These are phyloP conservation scores for Thaumetopoea pityocampa DNA, from an alignment of 1,140 invertebrate species.

Conservation along the genomic window DNA sequence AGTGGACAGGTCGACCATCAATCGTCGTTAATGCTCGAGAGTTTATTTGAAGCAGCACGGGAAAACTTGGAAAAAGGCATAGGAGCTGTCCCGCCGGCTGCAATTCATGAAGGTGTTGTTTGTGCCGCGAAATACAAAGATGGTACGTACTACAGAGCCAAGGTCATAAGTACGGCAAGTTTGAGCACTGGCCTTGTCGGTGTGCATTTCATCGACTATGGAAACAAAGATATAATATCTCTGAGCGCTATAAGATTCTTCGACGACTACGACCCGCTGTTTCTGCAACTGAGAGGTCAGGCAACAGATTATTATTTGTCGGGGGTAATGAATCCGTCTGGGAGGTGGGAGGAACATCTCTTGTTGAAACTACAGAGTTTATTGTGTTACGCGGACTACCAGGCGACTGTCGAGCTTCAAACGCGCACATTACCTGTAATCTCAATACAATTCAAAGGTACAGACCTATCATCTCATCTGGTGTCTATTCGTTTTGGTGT, in stretches of 20 bases:
- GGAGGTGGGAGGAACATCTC: constrained; percentile 70
- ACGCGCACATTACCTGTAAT: constrained; percentile 56
- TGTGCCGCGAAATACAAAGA: constrained; percentile 82
- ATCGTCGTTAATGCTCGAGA: constrained; percentile 75
- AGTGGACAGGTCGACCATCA: constrained; percentile 80
- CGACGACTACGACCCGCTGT: constrained; percentile 68
- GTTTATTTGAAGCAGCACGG: constrained; percentile 64
- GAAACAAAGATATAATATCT: constrained; percentile 78
- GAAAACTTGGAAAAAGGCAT: constrained; percentile 69
- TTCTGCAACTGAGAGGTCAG: constrained; percentile 73
- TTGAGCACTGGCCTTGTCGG: constrained; percentile 69
- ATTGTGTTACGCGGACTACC: constrained; percentile 73
- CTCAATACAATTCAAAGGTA: constrained; percentile 61
- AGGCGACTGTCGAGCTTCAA: constrained; percentile 52
- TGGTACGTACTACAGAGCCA: constrained; percentile 79
- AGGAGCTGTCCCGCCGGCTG: constrained; percentile 44
- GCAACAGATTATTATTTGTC: constrained; percentile 78
- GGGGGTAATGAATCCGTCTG: constrained; percentile 65
- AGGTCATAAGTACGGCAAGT: constrained; percentile 70
- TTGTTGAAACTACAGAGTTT: constrained; percentile 68
- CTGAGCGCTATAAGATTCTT: constrained; percentile 76
- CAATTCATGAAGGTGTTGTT: constrained; percentile 70
- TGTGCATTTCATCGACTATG: constrained; percentile 84
- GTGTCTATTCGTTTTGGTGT: constrained; percentile 50
- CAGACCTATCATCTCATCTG: constrained; percentile 64